Percentiles rank a stretch among this genome's conserved stretches.
phyloP scores from a whole-genome alignment of 2,888 invertebrate species.

The Biston betularia region DNA sequence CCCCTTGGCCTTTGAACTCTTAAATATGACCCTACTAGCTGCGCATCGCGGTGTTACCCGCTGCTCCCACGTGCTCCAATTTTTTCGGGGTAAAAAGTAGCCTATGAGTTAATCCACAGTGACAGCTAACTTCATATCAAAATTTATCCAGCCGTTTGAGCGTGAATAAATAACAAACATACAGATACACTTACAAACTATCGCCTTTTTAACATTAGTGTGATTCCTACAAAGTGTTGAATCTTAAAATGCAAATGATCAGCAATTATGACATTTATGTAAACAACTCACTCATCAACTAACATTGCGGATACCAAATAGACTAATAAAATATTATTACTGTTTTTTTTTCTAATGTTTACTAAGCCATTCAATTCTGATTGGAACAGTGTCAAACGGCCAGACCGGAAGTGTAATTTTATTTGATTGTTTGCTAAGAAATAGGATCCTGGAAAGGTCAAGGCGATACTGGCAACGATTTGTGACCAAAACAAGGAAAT shows the following conservation, averaged over 20 bases:
- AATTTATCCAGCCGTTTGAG: no score
- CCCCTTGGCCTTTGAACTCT: slow-evolving; percentile 16
- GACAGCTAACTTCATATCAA: no score
- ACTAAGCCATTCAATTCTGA: slow-evolving; percentile 18
- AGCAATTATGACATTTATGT: slow-evolving; percentile 4
- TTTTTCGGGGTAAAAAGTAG: no score
- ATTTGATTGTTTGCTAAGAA: slow-evolving; percentile 37
- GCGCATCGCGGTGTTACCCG: no score
- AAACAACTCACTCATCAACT: slow-evolving; percentile 19
- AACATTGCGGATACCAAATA: slow-evolving; percentile 23
- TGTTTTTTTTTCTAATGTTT: slow-evolving; percentile 25
- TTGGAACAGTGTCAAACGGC: slow-evolving; percentile 15
- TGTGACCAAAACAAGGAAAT: slow-evolving; percentile 39
- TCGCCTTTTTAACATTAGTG: background rate
- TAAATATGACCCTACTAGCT: background rate
- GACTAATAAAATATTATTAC: slow-evolving; percentile 30
- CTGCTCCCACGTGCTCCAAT: no score
- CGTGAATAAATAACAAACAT: no score
- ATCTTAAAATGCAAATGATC: slow-evolving; percentile 1
- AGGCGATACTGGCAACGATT: slow-evolving; percentile 27
- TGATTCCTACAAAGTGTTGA: background rate
- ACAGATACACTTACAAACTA: no score
- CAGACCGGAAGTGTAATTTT: slow-evolving; percentile 35
- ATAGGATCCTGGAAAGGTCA: slow-evolving; percentile 39
- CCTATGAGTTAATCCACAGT: no score